phyloP scores from a whole-genome alignment of 2,888 invertebrate genomes.

The Chrysina gloriosa region DNA sequence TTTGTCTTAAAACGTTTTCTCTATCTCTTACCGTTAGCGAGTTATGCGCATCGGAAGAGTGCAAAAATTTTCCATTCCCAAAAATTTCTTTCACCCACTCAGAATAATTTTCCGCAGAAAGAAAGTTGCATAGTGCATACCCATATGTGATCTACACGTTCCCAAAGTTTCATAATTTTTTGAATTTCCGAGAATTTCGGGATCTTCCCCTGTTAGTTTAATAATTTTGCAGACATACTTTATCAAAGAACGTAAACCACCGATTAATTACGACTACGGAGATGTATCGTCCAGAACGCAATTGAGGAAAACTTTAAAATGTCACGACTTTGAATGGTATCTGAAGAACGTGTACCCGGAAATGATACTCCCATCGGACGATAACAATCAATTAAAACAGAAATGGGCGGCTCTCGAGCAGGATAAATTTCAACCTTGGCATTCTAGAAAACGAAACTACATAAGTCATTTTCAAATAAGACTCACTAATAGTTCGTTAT shows the following conservation, averaged over 20 bases:
- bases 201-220: not conserved
- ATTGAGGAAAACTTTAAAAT: conserved; percentile 79
- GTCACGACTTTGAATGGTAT: conserved; percentile 90
- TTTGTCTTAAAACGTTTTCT: too few relatives aligned
- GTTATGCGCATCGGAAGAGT: too few relatives aligned
- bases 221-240: conserved; percentile 77
- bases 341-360: conserved; percentile 87
- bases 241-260: conserved; percentile 68
- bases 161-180: too few relatives aligned
- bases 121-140: not conserved
- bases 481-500: conserved; percentile 77
- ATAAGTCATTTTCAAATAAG: conserved; percentile 79
- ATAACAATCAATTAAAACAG: conserved; percentile 68
- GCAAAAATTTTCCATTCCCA: too few relatives aligned
- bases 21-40: too few relatives aligned
- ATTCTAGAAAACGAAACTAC: conserved; percentile 82
- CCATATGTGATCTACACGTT: too few relatives aligned
- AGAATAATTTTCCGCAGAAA: too few relatives aligned
- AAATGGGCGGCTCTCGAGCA: conserved; percentile 73
- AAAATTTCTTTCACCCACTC: too few relatives aligned
- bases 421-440: conserved; percentile 83
- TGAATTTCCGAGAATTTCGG: too few relatives aligned
- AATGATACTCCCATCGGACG: conserved; percentile 74
- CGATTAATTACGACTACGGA: conserved; percentile 71
- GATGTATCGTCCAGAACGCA: conserved; percentile 81